A percentile compares a stretch with the other conserved stretches of the same genome.
phyloP scores from a whole-genome alignment of 2,797 vertebrate species.

The Coregonus ussuriensis region DNA sequence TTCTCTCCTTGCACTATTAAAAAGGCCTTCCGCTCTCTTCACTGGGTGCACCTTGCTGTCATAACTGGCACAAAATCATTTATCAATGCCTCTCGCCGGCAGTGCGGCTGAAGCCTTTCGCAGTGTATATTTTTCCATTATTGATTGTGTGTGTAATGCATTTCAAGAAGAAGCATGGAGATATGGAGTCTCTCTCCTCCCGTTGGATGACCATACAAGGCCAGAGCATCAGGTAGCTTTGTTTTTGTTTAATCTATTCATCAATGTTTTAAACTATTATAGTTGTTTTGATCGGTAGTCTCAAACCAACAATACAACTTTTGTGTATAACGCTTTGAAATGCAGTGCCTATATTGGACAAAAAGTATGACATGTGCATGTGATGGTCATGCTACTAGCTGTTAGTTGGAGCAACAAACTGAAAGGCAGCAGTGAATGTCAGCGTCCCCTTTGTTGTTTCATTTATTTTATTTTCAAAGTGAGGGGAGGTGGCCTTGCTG shows the following conservation, averaged over 20 bases:
- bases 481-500: slow-evolving; percentile 79
- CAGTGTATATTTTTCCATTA: slow-evolving; percentile 75
- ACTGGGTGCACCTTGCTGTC: slow-evolving; percentile 76
- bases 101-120: slow-evolving; percentile 65
- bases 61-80: slow-evolving; percentile 84
- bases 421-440: slow-evolving; percentile 80
- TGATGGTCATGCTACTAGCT: slow-evolving; percentile 48
- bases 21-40: slow-evolving; percentile 76
- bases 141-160: slow-evolving; percentile 77
- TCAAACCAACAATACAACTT: slow-evolving; percentile 37
- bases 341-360: slow-evolving; percentile 37
- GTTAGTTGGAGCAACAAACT: slow-evolving; percentile 74
- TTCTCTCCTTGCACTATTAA: slow-evolving; percentile 79
- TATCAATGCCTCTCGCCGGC: slow-evolving; percentile 72
- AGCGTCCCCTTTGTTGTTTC: slow-evolving; percentile 85
- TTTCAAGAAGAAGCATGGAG: slow-evolving; percentile 63
- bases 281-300: slow-evolving; percentile 28
- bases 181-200: slow-evolving; percentile 60
- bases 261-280: slow-evolving; percentile 47
- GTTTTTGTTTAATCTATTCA: slow-evolving; percentile 44
- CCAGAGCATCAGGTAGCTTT: slow-evolving; percentile 55
- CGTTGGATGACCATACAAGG: slow-evolving; percentile 70
- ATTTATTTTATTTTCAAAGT: slow-evolving; percentile 88
- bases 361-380: slow-evolving; percentile 39
- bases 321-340: slow-evolving; percentile 31